Evolutionary conservation across 2,888 invertebrate genomes (phyloP).

Genomic region (Aleiodes leptofemur): DNA sequence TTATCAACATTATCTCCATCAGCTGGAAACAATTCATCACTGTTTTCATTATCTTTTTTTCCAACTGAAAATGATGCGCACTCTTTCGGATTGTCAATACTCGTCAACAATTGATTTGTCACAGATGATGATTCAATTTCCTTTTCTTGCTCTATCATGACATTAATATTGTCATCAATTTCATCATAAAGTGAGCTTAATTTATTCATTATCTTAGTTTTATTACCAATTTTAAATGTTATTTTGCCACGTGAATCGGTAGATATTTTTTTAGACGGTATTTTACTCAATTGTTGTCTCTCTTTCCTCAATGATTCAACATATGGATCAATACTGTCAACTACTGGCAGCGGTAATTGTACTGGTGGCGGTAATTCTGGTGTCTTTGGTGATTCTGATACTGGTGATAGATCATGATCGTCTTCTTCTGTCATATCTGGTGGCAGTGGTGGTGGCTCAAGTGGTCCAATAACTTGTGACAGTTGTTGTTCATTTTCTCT

Average conservation of each 20-base stretch:
- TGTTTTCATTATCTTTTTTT: constrained; percentile 56
- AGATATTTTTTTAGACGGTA: constrained; percentile 69
- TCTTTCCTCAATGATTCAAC: constrained; percentile 71
- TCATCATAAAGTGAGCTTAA: constrained; percentile 69
- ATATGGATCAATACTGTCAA: constrained; percentile 61
- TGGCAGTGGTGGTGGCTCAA: constrained; percentile 67
- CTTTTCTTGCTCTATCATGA: constrained; percentile 61
- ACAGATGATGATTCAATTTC: constrained; percentile 51
- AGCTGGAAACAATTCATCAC: constrained; percentile 18
- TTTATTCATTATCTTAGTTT: constrained; percentile 68
- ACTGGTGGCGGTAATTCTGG: constrained; percentile 58
- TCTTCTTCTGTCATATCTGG: constrained; percentile 63
- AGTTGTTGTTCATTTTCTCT: constrained; percentile 76
- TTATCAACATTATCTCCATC: constrained; percentile 44
- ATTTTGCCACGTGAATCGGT: constrained; percentile 71
- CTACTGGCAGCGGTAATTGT: constrained; percentile 53
- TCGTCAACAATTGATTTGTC: constrained; percentile 39
- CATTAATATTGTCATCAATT: constrained; percentile 63
- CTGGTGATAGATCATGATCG: constrained; percentile 49
- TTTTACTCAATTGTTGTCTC: constrained; percentile 68
- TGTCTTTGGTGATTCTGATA: neutral
- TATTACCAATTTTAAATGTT: constrained; percentile 71
- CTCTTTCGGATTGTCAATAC: constrained; percentile 54
- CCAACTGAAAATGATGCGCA: constrained; percentile 47
- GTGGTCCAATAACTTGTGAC: constrained; percentile 70